Evolutionary conservation across 1,140 invertebrate species (phyloP).

Genomic region (Solenopsis invicta): DNA sequence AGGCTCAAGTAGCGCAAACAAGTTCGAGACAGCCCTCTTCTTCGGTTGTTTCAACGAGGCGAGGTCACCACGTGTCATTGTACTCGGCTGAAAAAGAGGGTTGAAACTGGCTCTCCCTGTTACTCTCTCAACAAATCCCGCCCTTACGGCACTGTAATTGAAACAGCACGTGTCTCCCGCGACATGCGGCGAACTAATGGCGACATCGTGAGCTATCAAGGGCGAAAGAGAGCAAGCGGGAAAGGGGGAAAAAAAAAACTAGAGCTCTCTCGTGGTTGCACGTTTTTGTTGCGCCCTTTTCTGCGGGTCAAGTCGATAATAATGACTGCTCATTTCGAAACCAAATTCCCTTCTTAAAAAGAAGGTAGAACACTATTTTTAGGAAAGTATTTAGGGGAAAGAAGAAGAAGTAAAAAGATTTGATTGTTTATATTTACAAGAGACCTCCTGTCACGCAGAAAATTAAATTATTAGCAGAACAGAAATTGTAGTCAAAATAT

Average conservation of each 20-base stretch:
- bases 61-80: constrained; percentile 52
- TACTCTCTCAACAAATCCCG: constrained; percentile 53
- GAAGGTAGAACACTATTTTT: not conserved
- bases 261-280: constrained; percentile 28
- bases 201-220: constrained; percentile 74
- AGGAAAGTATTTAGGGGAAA: not conserved
- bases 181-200: constrained; percentile 74
- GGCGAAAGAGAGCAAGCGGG: constrained; percentile 44
- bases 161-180: constrained; percentile 77
- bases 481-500: not conserved
- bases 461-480: not conserved
- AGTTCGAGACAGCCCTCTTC: constrained; percentile 15
- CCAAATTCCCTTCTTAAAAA: not conserved
- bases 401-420: not conserved
- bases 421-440: not conserved
- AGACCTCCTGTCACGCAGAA: not conserved
- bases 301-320: constrained; percentile 74
- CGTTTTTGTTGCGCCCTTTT: constrained; percentile 53
- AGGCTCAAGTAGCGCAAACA: constrained; percentile 28
- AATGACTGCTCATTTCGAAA: constrained; percentile 50
- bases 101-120: constrained; percentile 48
- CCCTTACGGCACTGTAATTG: constrained; percentile 74
- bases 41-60: constrained; percentile 42
- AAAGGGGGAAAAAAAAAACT: constrained; percentile 24
- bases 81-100: constrained; percentile 45